phyloP scores from a whole-genome alignment of 1,140 invertebrate genomes.

The Pseudachorutes palmiensis region DNA sequence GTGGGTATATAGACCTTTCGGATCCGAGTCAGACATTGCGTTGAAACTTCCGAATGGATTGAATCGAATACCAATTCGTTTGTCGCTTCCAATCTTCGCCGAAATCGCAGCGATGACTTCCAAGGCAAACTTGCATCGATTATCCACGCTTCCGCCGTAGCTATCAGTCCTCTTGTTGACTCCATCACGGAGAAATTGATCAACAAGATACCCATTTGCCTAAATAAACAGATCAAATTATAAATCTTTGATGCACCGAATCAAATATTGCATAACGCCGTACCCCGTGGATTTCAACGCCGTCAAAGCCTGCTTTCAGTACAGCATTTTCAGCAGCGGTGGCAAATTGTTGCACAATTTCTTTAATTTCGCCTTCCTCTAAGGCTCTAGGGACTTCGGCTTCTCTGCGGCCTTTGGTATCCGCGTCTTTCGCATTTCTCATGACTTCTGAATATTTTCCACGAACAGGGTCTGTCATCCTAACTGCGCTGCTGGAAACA shows the following conservation, averaged over 20 bases:
- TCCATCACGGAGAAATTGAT: slow-evolving; percentile 4
- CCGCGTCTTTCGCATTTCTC: no score
- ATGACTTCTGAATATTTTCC: not conserved
- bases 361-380: not conserved
- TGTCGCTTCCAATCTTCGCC: not conserved
- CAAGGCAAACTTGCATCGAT: not conserved
- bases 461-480: not conserved
- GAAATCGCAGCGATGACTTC: not conserved
- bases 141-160: not conserved
- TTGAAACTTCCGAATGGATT: slow-evolving; percentile 1
- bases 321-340: not conserved
- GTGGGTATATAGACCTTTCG: not conserved
- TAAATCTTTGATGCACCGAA: no score
- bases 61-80: not conserved
- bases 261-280: not conserved
- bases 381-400: not conserved
- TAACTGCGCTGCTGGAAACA: not conserved
- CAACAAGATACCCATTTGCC: not conserved
- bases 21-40: not conserved
- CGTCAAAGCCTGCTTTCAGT: not conserved
- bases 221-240: not conserved
- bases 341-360: not conserved
- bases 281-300: slow-evolving; percentile 1
- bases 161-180: not conserved
- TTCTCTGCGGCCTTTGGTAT: not conserved